Evolutionary conservation across 2,888 invertebrate species (phyloP).

Genomic region (Tortrix viridana): DNA sequence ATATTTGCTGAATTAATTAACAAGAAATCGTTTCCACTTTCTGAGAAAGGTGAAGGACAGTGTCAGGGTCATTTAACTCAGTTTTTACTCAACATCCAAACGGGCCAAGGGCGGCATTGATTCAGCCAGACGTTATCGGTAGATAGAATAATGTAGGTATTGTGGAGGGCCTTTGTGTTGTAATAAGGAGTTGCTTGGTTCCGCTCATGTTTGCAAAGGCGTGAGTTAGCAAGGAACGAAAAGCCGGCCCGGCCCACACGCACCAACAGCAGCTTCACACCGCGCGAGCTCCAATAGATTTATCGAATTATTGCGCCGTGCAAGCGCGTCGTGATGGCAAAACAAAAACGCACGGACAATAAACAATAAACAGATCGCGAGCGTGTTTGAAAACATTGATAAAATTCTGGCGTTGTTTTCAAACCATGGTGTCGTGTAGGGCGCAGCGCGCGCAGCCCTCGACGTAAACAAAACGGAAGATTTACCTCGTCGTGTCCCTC

Average conservation of each 20-base stretch:
- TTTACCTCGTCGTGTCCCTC: slow-evolving; percentile 88
- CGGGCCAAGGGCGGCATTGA: slow-evolving; percentile 32
- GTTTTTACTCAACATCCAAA: slow-evolving; percentile 24
- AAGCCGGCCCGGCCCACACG: slow-evolving; percentile 39
- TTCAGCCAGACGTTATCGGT: slow-evolving; percentile 21
- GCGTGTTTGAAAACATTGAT: slow-evolving; percentile 26
- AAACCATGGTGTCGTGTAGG: slow-evolving; percentile 1
- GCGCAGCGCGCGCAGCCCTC: slow-evolving; percentile 42
- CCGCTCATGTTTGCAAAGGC: slow-evolving; percentile 41
- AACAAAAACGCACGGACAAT: slow-evolving; percentile 5
- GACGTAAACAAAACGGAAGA: slow-evolving; percentile 50
- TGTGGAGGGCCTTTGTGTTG: slow-evolving; percentile 44
- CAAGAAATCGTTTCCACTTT: slow-evolving; percentile 24
- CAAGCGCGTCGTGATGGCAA: neutral
- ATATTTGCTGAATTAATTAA: neutral
- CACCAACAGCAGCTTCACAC: slow-evolving; percentile 6
- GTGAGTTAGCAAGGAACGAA: slow-evolving; percentile 43
- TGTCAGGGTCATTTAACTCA: slow-evolving; percentile 17
- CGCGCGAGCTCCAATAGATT: neutral
- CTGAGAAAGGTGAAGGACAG: slow-evolving; percentile 32
- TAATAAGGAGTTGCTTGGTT: slow-evolving; percentile 36
- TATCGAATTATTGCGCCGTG: neutral
- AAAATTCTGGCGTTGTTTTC: slow-evolving; percentile 18
- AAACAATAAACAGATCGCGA: slow-evolving; percentile 31
- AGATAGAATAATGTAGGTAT: slow-evolving; percentile 21